Evolutionary conservation across 2,888 invertebrate species (phyloP).

Genomic region (Loripinus fragilis): DNA sequence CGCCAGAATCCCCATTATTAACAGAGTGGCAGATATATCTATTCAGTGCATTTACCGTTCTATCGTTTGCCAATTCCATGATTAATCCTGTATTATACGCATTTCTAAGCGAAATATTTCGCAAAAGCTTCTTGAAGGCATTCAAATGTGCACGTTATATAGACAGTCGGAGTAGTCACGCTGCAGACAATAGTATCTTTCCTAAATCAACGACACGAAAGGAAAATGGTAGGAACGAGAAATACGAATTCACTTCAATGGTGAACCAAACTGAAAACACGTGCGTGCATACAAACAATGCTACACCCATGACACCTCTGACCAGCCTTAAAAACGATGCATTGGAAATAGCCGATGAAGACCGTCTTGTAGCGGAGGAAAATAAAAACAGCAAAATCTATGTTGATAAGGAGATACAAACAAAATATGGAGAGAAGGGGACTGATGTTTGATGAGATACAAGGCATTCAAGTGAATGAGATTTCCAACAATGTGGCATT

Average conservation of each 20-base stretch:
- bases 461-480: too few relatives aligned
- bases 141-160: constrained; percentile 76
- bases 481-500: too few relatives aligned
- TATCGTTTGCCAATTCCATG: constrained; percentile 82
- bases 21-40: constrained; percentile 68
- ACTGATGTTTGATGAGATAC: not conserved
- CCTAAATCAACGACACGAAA: constrained; percentile 64
- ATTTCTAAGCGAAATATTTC: constrained; percentile 82
- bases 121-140: constrained; percentile 81
- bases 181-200: constrained; percentile 74
- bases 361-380: constrained; percentile 5
- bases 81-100: constrained; percentile 82
- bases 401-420: constrained; percentile 62
- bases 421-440: constrained; percentile 40
- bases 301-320: constrained; percentile 33
- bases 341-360: constrained; percentile 26
- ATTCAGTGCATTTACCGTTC: constrained; percentile 79
- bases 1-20: constrained; percentile 25
- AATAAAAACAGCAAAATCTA: constrained; percentile 33
- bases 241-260: constrained; percentile 63
- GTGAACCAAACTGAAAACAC: constrained; percentile 58
- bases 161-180: constrained; percentile 64
- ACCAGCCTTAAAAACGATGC: not conserved
- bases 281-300: constrained; percentile 45
- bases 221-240: constrained; percentile 56